A percentile compares a stretch with the other conserved stretches of the same genome.
phyloP scores from a whole-genome alignment of 2,113 vertebrate species.

The Sander vitreus region DNA sequence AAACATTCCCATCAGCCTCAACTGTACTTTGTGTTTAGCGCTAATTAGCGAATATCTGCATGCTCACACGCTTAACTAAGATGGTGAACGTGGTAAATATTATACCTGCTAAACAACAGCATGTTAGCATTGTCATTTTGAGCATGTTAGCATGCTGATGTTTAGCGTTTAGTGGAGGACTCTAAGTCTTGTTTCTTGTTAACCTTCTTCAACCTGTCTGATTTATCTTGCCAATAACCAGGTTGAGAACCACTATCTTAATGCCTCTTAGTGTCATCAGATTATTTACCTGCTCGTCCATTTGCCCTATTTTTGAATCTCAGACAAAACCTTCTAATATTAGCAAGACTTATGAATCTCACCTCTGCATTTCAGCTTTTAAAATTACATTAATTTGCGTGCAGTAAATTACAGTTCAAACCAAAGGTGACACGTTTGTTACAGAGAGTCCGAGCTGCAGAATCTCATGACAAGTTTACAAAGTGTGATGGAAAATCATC shows the following conservation, averaged over 20 bases:
- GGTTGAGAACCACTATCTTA: not conserved
- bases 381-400: not conserved
- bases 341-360: not conserved
- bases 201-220: not conserved
- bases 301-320: not conserved
- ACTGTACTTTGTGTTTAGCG: too few species aligned
- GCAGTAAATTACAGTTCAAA: not conserved
- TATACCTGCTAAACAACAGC: too few species aligned
- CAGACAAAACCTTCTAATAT: not conserved
- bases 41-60: too few species aligned
- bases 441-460: conserved; percentile 12
- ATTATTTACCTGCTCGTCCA: not conserved
- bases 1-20: too few species aligned
- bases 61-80: too few species aligned
- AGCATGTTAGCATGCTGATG: too few species aligned
- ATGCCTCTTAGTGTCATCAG: not conserved
- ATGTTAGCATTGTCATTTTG: too few species aligned
- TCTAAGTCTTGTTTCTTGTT: not conserved
- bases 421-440: not conserved
- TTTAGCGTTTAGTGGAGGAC: too few species aligned
- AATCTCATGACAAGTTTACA: not conserved
- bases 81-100: too few species aligned
- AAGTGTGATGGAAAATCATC: conserved; percentile 5
- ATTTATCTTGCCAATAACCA: not conserved
- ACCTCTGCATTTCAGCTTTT: not conserved